phyloP scores from a whole-genome alignment of 2,888 invertebrate species.

The Pachliopta kotzebuea region DNA sequence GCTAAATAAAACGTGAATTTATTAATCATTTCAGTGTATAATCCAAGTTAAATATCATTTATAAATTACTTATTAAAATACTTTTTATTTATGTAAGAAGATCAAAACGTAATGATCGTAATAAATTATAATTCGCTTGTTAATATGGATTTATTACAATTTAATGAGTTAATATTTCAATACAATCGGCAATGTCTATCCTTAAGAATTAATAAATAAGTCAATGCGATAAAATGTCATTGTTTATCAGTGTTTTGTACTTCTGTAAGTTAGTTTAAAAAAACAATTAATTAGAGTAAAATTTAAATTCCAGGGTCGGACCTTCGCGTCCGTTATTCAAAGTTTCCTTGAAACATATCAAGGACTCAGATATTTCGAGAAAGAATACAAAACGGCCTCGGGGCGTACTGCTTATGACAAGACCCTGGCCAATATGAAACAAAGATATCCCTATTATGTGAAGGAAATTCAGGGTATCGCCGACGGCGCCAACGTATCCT shows the following conservation, averaged over 20 bases:
- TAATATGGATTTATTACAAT: not conserved
- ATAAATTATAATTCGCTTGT: not conserved
- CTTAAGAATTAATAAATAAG: not conserved
- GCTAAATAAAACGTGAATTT: too few species aligned
- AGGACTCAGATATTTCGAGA: slow-evolving; percentile 85
- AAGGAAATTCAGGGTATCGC: slow-evolving; percentile 92
- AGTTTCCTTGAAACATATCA: slow-evolving; percentile 82
- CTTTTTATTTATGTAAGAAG: not conserved
- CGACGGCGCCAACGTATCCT: slow-evolving; percentile 91
- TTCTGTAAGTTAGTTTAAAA: not conserved
- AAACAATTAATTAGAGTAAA: not conserved
- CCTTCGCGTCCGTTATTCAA: slow-evolving; percentile 87
- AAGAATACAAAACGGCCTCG: slow-evolving; percentile 84
- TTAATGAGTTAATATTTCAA: not conserved
- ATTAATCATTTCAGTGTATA: too few species aligned
- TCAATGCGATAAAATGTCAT: not conserved
- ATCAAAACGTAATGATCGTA: not conserved
- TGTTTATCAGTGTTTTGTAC: not conserved
- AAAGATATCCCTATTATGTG: slow-evolving; percentile 90
- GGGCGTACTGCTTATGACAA: slow-evolving; percentile 87
- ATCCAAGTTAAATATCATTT: not conserved
- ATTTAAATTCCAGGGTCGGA: slow-evolving; percentile 84
- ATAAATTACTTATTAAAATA: not conserved
- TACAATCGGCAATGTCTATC: not conserved
- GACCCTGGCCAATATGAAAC: slow-evolving; percentile 84